Evolutionary conservation across 2,113 vertebrate genomes (phyloP).

Genomic region (Monopterus albus): DNA sequence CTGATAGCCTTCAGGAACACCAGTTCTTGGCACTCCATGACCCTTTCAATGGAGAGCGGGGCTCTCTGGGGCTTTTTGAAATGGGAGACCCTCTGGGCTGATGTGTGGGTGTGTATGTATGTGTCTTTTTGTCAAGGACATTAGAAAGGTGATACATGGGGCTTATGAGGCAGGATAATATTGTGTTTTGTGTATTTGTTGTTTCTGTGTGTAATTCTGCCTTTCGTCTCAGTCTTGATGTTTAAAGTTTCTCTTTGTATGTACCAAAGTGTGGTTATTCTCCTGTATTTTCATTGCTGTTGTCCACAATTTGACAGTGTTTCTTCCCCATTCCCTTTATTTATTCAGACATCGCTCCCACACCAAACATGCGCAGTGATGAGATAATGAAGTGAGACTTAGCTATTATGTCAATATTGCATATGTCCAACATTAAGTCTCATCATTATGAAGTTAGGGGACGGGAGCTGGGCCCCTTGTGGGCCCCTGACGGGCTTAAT

Average conservation of each 20-base stretch:
- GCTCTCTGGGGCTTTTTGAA: slow-evolving; percentile 34
- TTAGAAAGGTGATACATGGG: not conserved
- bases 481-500: slow-evolving; percentile 54
- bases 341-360: slow-evolving; percentile 19
- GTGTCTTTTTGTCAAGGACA: slow-evolving; percentile 56
- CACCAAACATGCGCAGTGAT: slow-evolving; percentile 35
- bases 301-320: slow-evolving; percentile 25
- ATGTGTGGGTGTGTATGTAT: not conserved
- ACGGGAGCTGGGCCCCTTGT: slow-evolving; percentile 25
- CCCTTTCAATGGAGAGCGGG: slow-evolving; percentile 6
- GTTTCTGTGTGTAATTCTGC: not conserved
- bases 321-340: not conserved
- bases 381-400: slow-evolving; percentile 53
- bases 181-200: not conserved
- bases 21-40: not conserved
- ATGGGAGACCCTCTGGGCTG: slow-evolving; percentile 62
- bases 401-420: slow-evolving; percentile 57
- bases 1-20: not conserved
- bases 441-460: slow-evolving; percentile 54
- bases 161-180: not conserved
- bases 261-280: slow-evolving; percentile 24
- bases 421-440: slow-evolving; percentile 63
- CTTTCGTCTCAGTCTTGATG: not conserved
- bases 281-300: slow-evolving; percentile 48
- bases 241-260: slow-evolving; percentile 17